Base-by-base conservation (phyloP, 2,113 vertebrate species). In the Sisor rabdophorus region DNA sequence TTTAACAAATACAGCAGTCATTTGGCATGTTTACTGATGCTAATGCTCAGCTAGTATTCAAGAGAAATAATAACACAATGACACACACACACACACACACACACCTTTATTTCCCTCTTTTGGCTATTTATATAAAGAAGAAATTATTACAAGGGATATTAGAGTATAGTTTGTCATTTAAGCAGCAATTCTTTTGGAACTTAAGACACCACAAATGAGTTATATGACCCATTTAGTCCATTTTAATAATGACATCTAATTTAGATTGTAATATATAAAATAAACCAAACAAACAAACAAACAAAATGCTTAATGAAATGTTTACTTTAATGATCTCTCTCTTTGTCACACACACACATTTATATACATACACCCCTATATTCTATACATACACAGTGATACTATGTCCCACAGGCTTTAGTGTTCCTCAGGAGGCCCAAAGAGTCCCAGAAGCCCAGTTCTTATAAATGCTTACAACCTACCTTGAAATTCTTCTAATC, bases 401-500 rank as follows among this genome's bases (percentile, higher is more conserved):
- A 48, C 48, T 36, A 54, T 47, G 52, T 79, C 78, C 76, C 65
- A 44, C 58, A 67, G 71, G 61, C 63, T 74, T 50, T 20, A 0
- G 64, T 8, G 15, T 80, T 76, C 77, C 79, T 28, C 22, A 77
- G 79, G 75, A 82, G 22, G n/a, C 17, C n/a, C 55, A 78, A 28
- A 36, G 15, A 83, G 40, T 85, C 83, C 84, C 84, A 77, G 75
- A 74, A 77, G 81, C 47, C 60, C 20, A 48, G 55, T 60, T 73
- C 75, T 70, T 74, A 82, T 84, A 85, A 87, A 80, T 82, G 81
- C 82, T 85, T 79, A 87, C 81, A 84, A 85, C 85, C 86, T 85
- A 82, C 77, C 83, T 79, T 85, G 77, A 87, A 85, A 85, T 85
- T 74, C 69, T 79, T 77, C 72, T 83, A 85, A 84, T 85, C 79